Conservation (phyloP, 2,113 vertebrate genomes). For the Sturnus vulgaris region DNA sequence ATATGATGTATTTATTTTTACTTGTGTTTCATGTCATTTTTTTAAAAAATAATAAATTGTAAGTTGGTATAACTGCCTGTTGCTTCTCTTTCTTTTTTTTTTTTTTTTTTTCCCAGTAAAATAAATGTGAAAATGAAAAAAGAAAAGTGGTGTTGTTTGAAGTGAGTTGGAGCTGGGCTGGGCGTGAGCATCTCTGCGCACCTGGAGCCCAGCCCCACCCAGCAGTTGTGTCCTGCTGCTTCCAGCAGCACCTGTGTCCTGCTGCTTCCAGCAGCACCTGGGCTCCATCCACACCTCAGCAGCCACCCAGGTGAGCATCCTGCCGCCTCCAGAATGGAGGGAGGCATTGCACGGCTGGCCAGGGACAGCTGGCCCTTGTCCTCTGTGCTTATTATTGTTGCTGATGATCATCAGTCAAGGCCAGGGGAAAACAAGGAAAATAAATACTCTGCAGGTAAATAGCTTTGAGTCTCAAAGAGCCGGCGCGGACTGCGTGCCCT, state of each 20-base stretch:
- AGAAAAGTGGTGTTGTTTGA: neutral
- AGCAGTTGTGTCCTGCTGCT: neutral
- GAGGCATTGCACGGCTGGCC: neutral
- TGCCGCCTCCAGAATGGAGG: neutral
- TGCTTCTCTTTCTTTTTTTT: neutral
- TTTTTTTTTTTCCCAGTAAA: neutral
- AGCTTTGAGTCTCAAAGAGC: neutral
- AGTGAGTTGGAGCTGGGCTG: neutral
- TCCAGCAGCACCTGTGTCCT: neutral
- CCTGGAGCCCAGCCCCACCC: neutral
- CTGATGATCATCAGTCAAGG: neutral
- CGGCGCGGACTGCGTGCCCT: neutral
- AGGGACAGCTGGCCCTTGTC: neutral
- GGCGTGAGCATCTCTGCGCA: neutral
- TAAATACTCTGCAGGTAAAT: slow-evolving; percentile 20
- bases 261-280: neutral
- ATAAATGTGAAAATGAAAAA: slow-evolving; percentile 39
- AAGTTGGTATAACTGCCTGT: slow-evolving; percentile 81
- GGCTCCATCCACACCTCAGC: neutral
- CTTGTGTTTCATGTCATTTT: slow-evolving; percentile 86
- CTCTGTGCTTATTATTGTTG: neutral
- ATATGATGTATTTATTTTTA: slow-evolving; percentile 86
- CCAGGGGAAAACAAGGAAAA: neutral
- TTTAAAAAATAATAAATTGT: slow-evolving; percentile 80
- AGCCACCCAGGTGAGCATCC: rapidly evolving